Evolutionary conservation across 2,888 invertebrate species (phyloP).

Genomic region (Adela reaumurella): DNA sequence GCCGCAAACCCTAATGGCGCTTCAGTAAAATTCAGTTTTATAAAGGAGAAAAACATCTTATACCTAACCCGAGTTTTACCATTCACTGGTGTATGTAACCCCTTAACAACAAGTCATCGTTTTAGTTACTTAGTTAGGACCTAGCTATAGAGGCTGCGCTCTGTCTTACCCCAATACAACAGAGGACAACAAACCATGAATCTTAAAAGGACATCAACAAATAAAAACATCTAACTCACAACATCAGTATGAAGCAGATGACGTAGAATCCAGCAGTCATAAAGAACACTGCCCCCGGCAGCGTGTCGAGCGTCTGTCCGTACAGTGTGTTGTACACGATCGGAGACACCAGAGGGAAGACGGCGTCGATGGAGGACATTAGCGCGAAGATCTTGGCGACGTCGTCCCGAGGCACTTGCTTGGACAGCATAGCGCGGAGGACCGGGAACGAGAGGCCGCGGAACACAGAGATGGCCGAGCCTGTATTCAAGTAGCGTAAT

Average conservation of each 20-base stretch:
- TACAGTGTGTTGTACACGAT: conserved; percentile 65
- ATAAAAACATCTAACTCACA: conserved; percentile 56
- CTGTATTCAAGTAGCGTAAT: too few species aligned
- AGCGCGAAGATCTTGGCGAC: conserved; percentile 68
- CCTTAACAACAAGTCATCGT: too few species aligned
- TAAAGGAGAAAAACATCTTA: too few species aligned
- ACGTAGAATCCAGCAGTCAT: conserved; percentile 44
- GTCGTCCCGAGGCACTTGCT: conserved; percentile 56
- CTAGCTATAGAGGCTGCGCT: too few species aligned
- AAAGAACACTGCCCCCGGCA: conserved; percentile 59
- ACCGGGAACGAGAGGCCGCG: conserved; percentile 54
- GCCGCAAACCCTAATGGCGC: too few species aligned
- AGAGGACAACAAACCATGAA: too few species aligned
- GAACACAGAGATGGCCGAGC: conserved; percentile 44
- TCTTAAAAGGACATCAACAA: too few species aligned
- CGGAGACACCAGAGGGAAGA: conserved; percentile 58
- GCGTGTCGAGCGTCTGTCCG: conserved; percentile 45
- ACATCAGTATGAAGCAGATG: conserved; percentile 36
- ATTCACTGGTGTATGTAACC: too few species aligned
- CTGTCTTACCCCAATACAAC: conserved; percentile 11
- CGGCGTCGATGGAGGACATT: conserved; percentile 62
- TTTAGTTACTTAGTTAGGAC: too few species aligned
- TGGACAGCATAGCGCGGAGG: conserved; percentile 58
- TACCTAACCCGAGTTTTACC: too few species aligned
- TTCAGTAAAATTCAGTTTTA: too few species aligned